Percentiles rank a stretch among this genome's conserved stretches.
These are phyloP conservation scores for Drosophila murphyi DNA, from an alignment of 1,140 invertebrate genomes.

Conservation along the genomic window DNA sequence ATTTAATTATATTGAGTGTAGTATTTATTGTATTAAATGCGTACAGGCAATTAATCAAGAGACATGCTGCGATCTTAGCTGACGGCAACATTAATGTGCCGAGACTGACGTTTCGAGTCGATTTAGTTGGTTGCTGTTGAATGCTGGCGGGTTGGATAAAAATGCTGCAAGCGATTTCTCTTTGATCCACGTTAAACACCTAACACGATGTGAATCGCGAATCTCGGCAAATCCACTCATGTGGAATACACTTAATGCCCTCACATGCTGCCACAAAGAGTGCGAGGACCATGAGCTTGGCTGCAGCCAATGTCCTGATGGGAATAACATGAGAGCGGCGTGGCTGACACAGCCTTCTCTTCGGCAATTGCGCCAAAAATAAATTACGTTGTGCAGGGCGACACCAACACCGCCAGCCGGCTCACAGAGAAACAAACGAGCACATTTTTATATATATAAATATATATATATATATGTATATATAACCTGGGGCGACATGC, in stretches of 20 bases:
- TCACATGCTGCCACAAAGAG: constrained; percentile 37
- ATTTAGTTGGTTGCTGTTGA: constrained; percentile 11
- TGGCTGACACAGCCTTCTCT: constrained; percentile 36
- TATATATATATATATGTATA: not conserved
- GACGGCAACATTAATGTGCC: constrained; percentile 38
- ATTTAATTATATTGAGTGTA: too few species aligned
- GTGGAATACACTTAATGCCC: constrained; percentile 64
- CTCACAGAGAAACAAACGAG: constrained; percentile 39
- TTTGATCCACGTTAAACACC: constrained; percentile 70
- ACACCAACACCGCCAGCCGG: constrained; percentile 31
- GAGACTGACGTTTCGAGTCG: constrained; percentile 44
- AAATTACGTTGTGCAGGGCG: constrained; percentile 57
- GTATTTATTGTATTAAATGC: too few species aligned
- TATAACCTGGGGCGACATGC: constrained; percentile 22
- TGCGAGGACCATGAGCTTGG: not conserved
- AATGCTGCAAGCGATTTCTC: constrained; percentile 55
- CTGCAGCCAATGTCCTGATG: constrained; percentile 24
- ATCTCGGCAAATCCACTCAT: constrained; percentile 69
- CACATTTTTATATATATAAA: constrained; percentile 30
- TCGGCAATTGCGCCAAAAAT: constrained; percentile 64
- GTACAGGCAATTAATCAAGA: constrained; percentile 8
- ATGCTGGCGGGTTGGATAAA: not conserved
- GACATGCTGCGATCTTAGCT: constrained; percentile 17
- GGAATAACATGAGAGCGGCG: constrained; percentile 40
- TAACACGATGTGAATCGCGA: constrained; percentile 67